These are phyloP conservation scores for Panorpa germanica DNA, from an alignment of 2,888 invertebrate species.

Conservation along the genomic window DNA sequence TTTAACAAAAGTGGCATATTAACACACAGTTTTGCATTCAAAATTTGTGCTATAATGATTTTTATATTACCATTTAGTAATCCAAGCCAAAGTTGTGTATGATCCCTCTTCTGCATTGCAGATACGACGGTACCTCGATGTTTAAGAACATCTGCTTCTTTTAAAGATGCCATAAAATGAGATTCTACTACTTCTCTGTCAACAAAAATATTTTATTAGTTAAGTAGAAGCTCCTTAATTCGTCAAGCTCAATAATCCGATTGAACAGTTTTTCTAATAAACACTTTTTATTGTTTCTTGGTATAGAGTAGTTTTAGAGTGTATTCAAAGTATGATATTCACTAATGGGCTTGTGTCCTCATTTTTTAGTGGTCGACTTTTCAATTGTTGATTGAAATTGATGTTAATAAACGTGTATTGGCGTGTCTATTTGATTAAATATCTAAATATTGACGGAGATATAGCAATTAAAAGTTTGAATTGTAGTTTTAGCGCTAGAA, in stretches of 20 bases:
- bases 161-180: conserved; percentile 86
- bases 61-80: conserved; percentile 59
- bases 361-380: too few relatives aligned
- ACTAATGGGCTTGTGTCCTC: too few relatives aligned
- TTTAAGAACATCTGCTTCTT: conserved; percentile 97
- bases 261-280: neutral
- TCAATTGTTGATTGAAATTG: too few relatives aligned
- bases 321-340: neutral
- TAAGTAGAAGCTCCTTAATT: conserved; percentile 3
- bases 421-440: too few relatives aligned
- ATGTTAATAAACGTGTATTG: too few relatives aligned
- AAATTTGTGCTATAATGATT: neutral
- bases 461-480: too few relatives aligned
- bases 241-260: conserved; percentile 2
- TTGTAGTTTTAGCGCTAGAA: too few relatives aligned
- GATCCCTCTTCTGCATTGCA: conserved; percentile 90
- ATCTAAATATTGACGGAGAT: too few relatives aligned
- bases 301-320: neutral
- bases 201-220: conserved; percentile 13
- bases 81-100: conserved; percentile 89
- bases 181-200: conserved; percentile 79
- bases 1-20: conserved; percentile 16
- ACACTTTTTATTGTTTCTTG: conserved; percentile 3
- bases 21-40: conserved; percentile 6
- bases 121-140: conserved; percentile 80